Conservation (phyloP, 2,888 invertebrate genomes). For the Caenorhabditis sp. region DNA sequence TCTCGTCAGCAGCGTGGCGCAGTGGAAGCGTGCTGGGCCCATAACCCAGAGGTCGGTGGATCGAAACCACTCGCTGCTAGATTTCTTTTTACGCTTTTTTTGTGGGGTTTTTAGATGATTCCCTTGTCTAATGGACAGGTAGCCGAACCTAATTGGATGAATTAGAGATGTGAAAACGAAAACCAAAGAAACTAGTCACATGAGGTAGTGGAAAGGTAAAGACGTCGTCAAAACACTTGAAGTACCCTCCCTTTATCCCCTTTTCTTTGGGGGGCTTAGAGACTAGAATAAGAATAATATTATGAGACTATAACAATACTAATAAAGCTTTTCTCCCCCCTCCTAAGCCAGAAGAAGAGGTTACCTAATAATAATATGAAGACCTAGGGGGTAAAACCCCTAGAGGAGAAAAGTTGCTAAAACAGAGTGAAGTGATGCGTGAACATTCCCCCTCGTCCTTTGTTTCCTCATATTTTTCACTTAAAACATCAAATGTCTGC, state of each 20-base stretch:
- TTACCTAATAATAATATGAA: conserved; percentile 24
- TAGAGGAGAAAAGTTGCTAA: conserved; percentile 5
- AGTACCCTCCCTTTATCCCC: neutral
- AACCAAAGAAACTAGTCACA: conserved; percentile 5
- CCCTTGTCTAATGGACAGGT: too few species aligned
- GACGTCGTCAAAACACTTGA: conserved; percentile 20
- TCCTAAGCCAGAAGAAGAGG: neutral
- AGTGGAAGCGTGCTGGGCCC: conserved; percentile 91
- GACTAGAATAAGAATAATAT: neutral
- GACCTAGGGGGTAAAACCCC: neutral
- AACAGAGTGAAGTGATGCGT: conserved; percentile 28
- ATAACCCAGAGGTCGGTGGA: conserved; percentile 93
- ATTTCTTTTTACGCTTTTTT: conserved; percentile 10
- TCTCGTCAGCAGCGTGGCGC: conserved; percentile 89
- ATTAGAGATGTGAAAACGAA: neutral
- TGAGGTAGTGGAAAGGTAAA: neutral
- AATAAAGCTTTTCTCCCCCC: conserved; percentile 16
- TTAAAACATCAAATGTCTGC: conserved; percentile 21
- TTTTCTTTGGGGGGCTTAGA: neutral
- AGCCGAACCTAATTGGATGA: conserved; percentile 19
- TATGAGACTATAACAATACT: conserved; percentile 26
- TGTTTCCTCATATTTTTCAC: conserved; percentile 38
- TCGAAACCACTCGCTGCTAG: conserved; percentile 80
- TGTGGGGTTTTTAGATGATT: neutral
- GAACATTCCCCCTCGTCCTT: conserved; percentile 6